These are phyloP conservation scores for Novumbra hubbsi DNA, from an alignment of 2,797 vertebrate species.

Conservation along the genomic window DNA sequence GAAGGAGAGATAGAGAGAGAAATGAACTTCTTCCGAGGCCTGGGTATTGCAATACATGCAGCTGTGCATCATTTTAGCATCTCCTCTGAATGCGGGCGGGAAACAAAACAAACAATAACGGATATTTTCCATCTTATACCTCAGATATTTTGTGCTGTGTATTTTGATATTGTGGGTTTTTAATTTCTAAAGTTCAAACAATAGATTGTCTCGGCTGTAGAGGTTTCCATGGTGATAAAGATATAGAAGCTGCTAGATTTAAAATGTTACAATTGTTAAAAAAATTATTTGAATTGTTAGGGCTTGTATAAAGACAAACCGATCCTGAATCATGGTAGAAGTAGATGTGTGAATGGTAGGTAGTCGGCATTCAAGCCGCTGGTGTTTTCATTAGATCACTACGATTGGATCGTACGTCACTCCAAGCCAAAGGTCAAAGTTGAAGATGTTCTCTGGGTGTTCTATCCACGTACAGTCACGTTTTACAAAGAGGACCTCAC, in stretches of 20 bases:
- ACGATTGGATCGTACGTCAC: constrained; percentile 80
- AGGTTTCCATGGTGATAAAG: constrained; percentile 91
- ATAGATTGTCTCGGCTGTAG: constrained; percentile 91
- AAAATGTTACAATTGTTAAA: constrained; percentile 59
- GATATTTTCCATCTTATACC: constrained; percentile 99
- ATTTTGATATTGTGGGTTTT: constrained; percentile 99
- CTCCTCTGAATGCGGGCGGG: constrained; percentile 79
- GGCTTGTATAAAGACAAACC: constrained; percentile 82
- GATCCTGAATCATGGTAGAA: constrained; percentile 82
- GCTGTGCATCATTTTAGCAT: constrained; percentile 94
- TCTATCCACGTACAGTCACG: constrained; percentile 72
- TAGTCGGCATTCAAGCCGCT: constrained; percentile 66
- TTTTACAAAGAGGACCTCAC: constrained; percentile 75
- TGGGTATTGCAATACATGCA: constrained; percentile 97
- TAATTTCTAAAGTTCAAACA: constrained; percentile 90
- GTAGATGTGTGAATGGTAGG: constrained; percentile 25
- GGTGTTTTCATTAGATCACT: constrained; percentile 75
- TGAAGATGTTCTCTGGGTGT: constrained; percentile 71
- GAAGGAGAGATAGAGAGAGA: constrained; percentile 54
- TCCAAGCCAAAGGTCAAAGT: constrained; percentile 87
- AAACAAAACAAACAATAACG: constrained; percentile 51
- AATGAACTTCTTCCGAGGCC: constrained; percentile 88
- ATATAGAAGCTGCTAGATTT: constrained; percentile 77
- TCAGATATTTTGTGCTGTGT: constrained; percentile 99
- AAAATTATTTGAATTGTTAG: constrained; percentile 80